Evolutionary conservation across 1,140 invertebrate genomes (phyloP), one percentile per base, ranked within the genome.

Genomic region (Halotydeus destructor): DNA sequence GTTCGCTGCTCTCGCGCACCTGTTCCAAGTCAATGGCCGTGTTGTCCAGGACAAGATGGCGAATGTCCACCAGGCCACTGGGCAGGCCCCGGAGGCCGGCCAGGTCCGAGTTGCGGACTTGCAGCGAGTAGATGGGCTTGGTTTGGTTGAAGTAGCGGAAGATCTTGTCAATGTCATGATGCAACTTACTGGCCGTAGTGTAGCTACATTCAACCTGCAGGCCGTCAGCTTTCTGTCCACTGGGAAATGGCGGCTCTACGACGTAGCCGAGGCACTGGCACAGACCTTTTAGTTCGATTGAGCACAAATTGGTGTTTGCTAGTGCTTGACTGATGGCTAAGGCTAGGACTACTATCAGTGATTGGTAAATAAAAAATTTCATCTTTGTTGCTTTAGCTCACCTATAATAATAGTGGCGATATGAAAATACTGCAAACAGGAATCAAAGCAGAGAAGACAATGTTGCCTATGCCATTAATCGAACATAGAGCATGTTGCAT

Each of bases 291-390:
- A 45, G 27, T 3, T 28, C 9, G 12, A 45, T 43, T 5, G 6
- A 16, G 22, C 26, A 45, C n/a, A 48, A 5, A 8, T 9, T 78
- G 49, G n/a, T n/a, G n/a, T n/a, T n/a, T n/a, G n/a, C n/a, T n/a
- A n/a, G n/a, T n/a, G n/a, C n/a, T n/a, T n/a, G n/a, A n/a, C n/a
- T n/a, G n/a, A n/a, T n/a, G n/a, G n/a, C n/a, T n/a, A n/a, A n/a
- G n/a, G n/a, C n/a, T n/a, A n/a, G n/a, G n/a, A n/a, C n/a, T n/a
- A n/a, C n/a, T n/a, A n/a, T n/a, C n/a, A n/a, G n/a, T n/a, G n/a
- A n/a, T n/a, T n/a, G n/a, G n/a, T n/a, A n/a, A n/a, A n/a, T n/a
- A n/a, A n/a, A n/a, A n/a, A n/a, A n/a, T n/a, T n/a, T n/a, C n/a
- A n/a, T n/a, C n/a, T n/a, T n/a, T n/a, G n/a, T n/a, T n/a, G n/a